Base-by-base conservation (phyloP, 2,888 invertebrate genomes). In the Sialis lutaria region DNA sequence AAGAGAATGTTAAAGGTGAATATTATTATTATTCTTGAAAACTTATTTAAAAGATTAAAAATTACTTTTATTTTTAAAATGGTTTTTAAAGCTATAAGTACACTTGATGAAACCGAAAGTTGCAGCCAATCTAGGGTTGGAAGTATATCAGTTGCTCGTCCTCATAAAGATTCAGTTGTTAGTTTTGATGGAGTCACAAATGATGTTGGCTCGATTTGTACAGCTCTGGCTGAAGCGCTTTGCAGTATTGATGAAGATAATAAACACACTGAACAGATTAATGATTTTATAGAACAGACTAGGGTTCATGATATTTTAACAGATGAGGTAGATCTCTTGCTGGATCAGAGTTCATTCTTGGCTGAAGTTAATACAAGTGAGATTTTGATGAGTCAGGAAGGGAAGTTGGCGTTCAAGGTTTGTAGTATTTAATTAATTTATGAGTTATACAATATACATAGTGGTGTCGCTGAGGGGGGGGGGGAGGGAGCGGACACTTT, bases 201-300 rank as follows among this genome's bases (percentile, higher is more conserved):
- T 44, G 52, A 58, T 10, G 50, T 52, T 13, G 59, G 57, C 0
- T 70, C 73, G 0, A 70, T 79, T 42, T 82, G 82, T 1, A 70
- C 79, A n/a, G 79, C 82, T 0, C 63, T 84, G 6, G 82, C 83
- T 1, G 87, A 88, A 62, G 80, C 83, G 1, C 68, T 87, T 9
- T 87, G 87, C 57, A 79, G 77, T 22, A 75, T 87, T 44, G 85
- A 86, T 58, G 84, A 84, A 55, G 82, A 83, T 50, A 77, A 84
- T 57, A 83, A 83, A 55, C 84, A 85, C 55, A 84, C 84, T 0
- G 75, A 77, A 50, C 80, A 84, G 57, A 79, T 87, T 43, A 72
- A 77, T 8, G 65, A 72, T 37, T 72, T 86, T 37, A 61, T 83
- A 9, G 64, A 68, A 7, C 70, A 73, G 53, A 69, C 73, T 1